A percentile compares a stretch with the other conserved stretches of the same genome.
Evolutionary conservation across 2,797 vertebrate genomes (phyloP).

Genomic region (Caiman crocodilus): DNA sequence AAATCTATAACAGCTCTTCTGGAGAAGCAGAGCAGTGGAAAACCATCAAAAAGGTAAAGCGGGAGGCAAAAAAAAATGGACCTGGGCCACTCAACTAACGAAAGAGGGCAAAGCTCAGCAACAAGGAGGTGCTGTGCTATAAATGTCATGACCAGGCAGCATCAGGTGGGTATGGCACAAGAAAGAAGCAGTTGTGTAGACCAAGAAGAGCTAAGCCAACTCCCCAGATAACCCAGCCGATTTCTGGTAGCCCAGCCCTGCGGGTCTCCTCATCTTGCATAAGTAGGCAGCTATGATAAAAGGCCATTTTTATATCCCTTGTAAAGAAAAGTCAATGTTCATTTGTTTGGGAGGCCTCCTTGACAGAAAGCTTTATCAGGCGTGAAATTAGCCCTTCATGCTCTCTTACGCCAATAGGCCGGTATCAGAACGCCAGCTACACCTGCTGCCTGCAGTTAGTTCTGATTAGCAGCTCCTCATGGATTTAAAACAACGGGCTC

Average conservation of each 20-base stretch:
- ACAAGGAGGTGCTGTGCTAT: neutral
- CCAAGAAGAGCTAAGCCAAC: neutral
- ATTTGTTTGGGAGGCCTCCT: conserved; percentile 75
- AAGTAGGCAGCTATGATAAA: conserved; percentile 34
- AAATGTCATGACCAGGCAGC: rapidly evolving
- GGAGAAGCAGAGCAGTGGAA: neutral
- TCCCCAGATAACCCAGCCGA: neutral
- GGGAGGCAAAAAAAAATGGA: neutral
- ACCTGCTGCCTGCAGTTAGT: conserved; percentile 40
- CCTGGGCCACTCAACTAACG: neutral
- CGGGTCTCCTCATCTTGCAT: conserved; percentile 9
- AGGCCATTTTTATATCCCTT: conserved; percentile 48
- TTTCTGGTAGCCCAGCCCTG: neutral
- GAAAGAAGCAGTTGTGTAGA: neutral
- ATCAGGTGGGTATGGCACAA: neutral
- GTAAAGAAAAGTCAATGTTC: conserved; percentile 74
- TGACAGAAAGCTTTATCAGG: conserved; percentile 79
- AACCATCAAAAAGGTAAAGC: neutral
- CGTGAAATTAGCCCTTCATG: conserved; percentile 82
- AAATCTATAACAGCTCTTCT: neutral
- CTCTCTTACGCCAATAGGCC: conserved; percentile 65
- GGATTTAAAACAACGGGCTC: conserved; percentile 41
- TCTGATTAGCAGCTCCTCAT: conserved; percentile 52
- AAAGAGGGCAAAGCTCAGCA: neutral
- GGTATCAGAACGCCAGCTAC: conserved; percentile 20